These are phyloP conservation scores for Pyrochroa serraticornis DNA, from an alignment of 2,888 invertebrate genomes.

Conservation along the genomic window DNA sequence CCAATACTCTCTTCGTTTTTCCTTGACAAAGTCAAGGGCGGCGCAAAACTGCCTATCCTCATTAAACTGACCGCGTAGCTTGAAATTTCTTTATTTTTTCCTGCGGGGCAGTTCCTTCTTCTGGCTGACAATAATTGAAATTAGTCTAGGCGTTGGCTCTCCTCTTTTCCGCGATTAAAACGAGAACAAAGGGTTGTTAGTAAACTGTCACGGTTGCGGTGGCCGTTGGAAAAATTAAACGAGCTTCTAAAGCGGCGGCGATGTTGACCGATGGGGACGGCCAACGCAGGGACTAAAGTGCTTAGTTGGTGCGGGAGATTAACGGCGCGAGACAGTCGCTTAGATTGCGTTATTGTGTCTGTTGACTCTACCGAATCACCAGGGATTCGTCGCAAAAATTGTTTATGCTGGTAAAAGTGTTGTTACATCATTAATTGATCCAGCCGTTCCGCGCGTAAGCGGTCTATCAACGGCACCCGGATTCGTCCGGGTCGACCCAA, in stretches of 20 bases:
- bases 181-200: neutral
- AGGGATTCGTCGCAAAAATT: slow-evolving; percentile 6
- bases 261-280: slow-evolving; percentile 6
- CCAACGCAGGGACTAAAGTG: slow-evolving; percentile 11
- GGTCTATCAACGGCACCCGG: no score
- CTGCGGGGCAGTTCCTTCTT: no score
- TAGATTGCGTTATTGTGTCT: slow-evolving; percentile 24
- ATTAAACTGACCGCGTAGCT: no score
- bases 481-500: no score
- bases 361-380: slow-evolving; percentile 13
- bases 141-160: no score
- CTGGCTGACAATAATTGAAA: no score
- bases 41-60: no score
- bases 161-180: no score
- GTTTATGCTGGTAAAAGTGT: slow-evolving; percentile 23
- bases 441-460: no score
- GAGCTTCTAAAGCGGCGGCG: neutral
- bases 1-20: no score
- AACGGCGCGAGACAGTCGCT: slow-evolving; percentile 23
- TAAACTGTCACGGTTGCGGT: neutral
- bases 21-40: no score
- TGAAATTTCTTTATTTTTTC: no score
- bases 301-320: slow-evolving; percentile 19
- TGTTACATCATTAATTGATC: slow-evolving; percentile 25
- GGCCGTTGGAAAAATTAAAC: neutral